These are phyloP conservation scores for Bovichtus diacanthus DNA, from an alignment of 2,797 vertebrate species.

Conservation along the genomic window DNA sequence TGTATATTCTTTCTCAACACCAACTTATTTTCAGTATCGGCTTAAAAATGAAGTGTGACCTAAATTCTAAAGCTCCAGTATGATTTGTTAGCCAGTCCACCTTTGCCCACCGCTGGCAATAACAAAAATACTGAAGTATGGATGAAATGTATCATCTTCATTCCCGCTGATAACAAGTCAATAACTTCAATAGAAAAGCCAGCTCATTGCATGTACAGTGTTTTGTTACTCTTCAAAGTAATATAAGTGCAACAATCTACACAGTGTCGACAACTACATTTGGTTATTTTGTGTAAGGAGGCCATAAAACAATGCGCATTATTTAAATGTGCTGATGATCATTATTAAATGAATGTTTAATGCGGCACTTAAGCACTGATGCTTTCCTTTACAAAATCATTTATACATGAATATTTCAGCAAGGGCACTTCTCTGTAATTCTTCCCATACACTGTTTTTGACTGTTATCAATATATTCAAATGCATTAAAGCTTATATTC, in stretches of 20 bases:
- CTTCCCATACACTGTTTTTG: conserved; percentile 12
- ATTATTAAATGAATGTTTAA: conserved; percentile 46
- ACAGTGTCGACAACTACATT: conserved; percentile 22
- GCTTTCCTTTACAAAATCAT: conserved; percentile 34
- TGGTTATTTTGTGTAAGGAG: conserved; percentile 13
- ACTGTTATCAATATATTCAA: conserved; percentile 36
- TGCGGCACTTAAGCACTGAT: conserved; percentile 17
- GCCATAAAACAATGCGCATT: conserved; percentile 17
- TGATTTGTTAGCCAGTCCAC: background rate
- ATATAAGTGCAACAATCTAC: conserved; percentile 25
- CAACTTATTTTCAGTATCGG: background rate
- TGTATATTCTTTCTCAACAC: background rate
- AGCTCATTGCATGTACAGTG: conserved; percentile 17
- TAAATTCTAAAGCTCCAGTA: conserved; percentile 13
- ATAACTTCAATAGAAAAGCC: conserved; percentile 1
- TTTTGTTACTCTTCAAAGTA: conserved; percentile 38
- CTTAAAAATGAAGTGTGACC: background rate
- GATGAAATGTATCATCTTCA: conserved; percentile 18
- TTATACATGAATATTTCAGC: conserved; percentile 40
- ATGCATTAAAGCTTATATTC: conserved; percentile 21
- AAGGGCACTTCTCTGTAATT: conserved; percentile 35
- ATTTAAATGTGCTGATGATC: conserved; percentile 26
- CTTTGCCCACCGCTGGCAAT: background rate
- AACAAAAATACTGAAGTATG: conserved; percentile 12
- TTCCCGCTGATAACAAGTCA: conserved; percentile 15